Conservation (phyloP, 2,888 invertebrate genomes). For the Eueremaeus valkanovi region DNA sequence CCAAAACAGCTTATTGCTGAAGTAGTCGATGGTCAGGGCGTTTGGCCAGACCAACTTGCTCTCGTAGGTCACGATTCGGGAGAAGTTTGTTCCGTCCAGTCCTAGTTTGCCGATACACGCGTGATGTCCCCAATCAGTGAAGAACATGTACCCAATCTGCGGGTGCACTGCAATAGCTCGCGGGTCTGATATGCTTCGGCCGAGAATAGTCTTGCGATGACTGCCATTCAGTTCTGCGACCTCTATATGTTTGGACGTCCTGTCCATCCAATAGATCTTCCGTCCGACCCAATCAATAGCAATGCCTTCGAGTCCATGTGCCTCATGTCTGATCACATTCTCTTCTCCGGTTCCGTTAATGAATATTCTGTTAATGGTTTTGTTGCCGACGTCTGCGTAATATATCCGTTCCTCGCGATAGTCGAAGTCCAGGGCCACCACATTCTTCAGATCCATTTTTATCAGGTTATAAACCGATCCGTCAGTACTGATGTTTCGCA, state of each 20-base stretch:
- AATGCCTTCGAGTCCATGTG: slow-evolving; percentile 94
- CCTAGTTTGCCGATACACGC: slow-evolving; percentile 95
- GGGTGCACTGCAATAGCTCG: slow-evolving; percentile 93
- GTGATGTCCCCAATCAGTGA: slow-evolving; percentile 82
- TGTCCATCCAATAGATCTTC: slow-evolving; percentile 94
- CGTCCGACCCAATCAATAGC: slow-evolving; percentile 70
- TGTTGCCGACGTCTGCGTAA: slow-evolving; percentile 92
- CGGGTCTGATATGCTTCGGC: slow-evolving; percentile 78
- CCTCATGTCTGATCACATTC: slow-evolving; percentile 83
- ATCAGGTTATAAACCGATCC: slow-evolving; percentile 77
- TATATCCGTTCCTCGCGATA: slow-evolving; percentile 77
- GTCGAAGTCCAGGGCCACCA: slow-evolving; percentile 93
- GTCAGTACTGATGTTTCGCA: slow-evolving; percentile 89
- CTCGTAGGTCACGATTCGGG: slow-evolving; percentile 81
- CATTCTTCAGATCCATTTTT: slow-evolving; percentile 92
- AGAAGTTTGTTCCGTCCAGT: slow-evolving; percentile 91
- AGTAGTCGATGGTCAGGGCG: slow-evolving; percentile 91
- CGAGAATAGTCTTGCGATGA: slow-evolving; percentile 79
- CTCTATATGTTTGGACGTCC: slow-evolving; percentile 89
- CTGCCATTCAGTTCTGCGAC: slow-evolving; percentile 91
- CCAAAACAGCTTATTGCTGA: slow-evolving; percentile 91
- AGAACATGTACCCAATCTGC: slow-evolving; percentile 81
- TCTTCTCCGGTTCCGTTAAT: slow-evolving; percentile 62
- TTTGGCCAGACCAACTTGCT: slow-evolving; percentile 98
- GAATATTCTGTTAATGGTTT: slow-evolving; percentile 75